These are phyloP conservation scores for Embidobia sp. DNA, from an alignment of 2,888 invertebrate genomes.

Conservation along the genomic window DNA sequence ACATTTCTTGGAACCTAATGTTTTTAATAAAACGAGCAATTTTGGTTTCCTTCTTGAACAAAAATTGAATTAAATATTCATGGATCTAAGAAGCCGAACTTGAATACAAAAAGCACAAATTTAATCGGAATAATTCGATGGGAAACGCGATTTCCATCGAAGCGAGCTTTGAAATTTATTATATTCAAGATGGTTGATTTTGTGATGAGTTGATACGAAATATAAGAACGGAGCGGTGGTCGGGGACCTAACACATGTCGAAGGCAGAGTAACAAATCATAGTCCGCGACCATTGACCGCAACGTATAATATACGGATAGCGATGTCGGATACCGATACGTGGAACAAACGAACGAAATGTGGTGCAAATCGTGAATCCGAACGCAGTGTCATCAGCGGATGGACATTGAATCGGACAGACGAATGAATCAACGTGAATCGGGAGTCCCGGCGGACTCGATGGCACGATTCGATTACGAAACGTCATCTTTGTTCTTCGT, in stretches of 20 bases:
- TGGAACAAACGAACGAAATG: conserved; percentile 76
- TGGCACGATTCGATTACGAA: conserved; percentile 76
- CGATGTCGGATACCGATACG: conserved; percentile 76
- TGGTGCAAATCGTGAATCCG: conserved; percentile 75
- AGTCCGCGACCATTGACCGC: conserved; percentile 74
- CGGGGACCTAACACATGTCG: conserved; percentile 67
- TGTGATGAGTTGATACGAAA: conserved; percentile 39
- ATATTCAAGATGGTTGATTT: conserved; percentile 28
- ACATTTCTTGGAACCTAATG: no score
- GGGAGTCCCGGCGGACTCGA: conserved; percentile 67
- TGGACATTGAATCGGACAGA: conserved; percentile 68
- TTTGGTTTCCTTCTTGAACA: no score
- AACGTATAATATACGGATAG: conserved; percentile 78
- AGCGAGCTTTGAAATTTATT: conserved; percentile 29
- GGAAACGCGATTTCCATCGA: conserved; percentile 7
- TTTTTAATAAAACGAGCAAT: no score
- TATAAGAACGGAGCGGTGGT: conserved; percentile 32
- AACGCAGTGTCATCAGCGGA: conserved; percentile 64
- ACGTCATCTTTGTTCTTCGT: conserved; percentile 69
- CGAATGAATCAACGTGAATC: conserved; percentile 64
- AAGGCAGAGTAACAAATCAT: conserved; percentile 78
- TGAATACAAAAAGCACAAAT: not conserved
- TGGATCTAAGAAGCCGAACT: no score
- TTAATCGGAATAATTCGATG: not conserved
- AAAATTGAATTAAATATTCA: no score